phyloP scores from a whole-genome alignment of 2,888 invertebrate species.

The Tetramorium bicarinatum region DNA sequence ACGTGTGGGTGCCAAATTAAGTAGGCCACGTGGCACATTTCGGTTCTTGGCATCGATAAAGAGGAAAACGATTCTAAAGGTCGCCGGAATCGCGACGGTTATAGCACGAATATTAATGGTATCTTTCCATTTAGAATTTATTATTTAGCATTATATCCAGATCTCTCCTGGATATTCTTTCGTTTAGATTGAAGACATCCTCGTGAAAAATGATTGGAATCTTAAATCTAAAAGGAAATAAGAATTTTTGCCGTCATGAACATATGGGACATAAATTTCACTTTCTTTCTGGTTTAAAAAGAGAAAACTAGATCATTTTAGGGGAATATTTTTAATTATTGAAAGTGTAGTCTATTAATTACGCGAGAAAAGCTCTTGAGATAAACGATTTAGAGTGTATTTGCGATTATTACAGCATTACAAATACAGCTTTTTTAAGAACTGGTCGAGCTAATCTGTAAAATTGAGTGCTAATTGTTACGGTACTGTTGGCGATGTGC shows the following conservation, averaged over 20 bases:
- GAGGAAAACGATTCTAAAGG: slow-evolving; percentile 33
- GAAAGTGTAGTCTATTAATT: neutral
- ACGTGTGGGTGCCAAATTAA: slow-evolving; percentile 16
- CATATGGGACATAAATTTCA: neutral
- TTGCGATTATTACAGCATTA: neutral
- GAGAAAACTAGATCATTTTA: neutral
- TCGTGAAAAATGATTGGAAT: neutral
- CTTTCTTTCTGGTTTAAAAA: neutral
- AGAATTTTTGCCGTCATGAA: neutral
- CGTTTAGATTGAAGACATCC: neutral
- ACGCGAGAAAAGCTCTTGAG: neutral
- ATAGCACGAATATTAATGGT: slow-evolving; percentile 17
- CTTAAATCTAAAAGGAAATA: neutral
- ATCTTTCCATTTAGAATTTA: slow-evolving; percentile 23
- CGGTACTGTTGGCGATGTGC: neutral
- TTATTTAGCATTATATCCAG: slow-evolving; percentile 1
- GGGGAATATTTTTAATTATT: neutral
- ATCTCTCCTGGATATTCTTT: neutral
- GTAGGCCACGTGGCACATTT: slow-evolving; percentile 46
- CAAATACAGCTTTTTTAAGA: neutral
- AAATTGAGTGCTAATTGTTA: slow-evolving; percentile 23
- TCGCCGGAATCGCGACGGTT: slow-evolving; percentile 36
- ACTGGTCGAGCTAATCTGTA: neutral
- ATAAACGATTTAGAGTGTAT: neutral
- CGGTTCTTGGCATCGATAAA: slow-evolving; percentile 49